phyloP scores from a whole-genome alignment of 2,797 vertebrate genomes.

The Brachymystax lenok region DNA sequence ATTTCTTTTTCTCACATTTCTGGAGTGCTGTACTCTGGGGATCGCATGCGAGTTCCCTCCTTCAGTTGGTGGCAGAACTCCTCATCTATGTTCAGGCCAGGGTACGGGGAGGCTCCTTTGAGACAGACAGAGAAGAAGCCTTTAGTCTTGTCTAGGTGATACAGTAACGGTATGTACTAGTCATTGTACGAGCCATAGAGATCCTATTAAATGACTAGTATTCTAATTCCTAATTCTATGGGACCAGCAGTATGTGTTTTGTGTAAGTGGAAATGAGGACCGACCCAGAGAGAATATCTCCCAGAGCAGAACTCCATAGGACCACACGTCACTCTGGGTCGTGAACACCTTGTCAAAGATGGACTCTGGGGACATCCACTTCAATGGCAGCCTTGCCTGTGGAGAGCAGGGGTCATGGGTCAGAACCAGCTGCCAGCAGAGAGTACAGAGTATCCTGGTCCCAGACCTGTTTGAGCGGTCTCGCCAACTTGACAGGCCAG shows the following conservation, averaged over 20 bases:
- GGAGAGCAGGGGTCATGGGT: constrained; percentile 14
- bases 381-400: constrained; percentile 92
- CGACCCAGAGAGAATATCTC: constrained; percentile 97
- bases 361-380: constrained; percentile 98
- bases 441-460: neutral
- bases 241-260: neutral
- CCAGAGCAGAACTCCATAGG: constrained; percentile 92
- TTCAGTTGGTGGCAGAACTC: constrained; percentile 59
- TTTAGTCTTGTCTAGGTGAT: neutral
- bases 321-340: constrained; percentile 96
- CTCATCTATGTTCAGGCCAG: constrained; percentile 57
- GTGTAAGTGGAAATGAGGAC: neutral
- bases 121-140: no score
- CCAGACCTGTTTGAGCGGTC: neutral
- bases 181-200: neutral
- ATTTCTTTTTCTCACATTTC: constrained; percentile 47
- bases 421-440: constrained; percentile 1
- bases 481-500: neutral
- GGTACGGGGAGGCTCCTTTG: constrained; percentile 60
- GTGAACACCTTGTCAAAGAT: constrained; percentile 98
- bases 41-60: constrained; percentile 53
- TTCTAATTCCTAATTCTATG: no score
- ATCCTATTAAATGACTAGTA: no score
- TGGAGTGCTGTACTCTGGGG: constrained; percentile 56
- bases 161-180: neutral